Evolutionary conservation across 2,888 invertebrate species (phyloP), one percentile per base, ranked within the genome.

Genomic region (Lymantria monacha): DNA sequence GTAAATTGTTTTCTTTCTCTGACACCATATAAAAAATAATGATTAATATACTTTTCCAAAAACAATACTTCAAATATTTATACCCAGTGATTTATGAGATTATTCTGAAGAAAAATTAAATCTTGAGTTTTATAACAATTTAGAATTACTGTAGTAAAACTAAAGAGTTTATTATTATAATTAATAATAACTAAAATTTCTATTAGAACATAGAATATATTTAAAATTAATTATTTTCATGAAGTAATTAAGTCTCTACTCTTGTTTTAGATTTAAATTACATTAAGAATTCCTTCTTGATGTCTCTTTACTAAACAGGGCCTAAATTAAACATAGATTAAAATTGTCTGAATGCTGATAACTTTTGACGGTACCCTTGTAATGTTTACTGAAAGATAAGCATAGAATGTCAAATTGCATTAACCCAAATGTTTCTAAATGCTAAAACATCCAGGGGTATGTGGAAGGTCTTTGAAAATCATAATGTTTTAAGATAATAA

Each of bases 281-380:
- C 48, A 49, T 46, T 41, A 42, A 14, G 43, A 42, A 48, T 49
- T 51, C 46, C 37, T 38, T 38, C 12, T 30, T 9, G 31, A 42
- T 54, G 41, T n/a, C 48, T 54, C 54, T 50, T n/a, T 54, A 38
- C 48, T 30, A 51, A 59, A 44, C 30, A 48, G 50, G 14, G 37
- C 46, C 43, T 45, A 53, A 53, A 66, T 66, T 66, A 63, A 62
- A 53, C 52, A 63, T 42, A 56, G 52, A 59, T 56, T 56, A 53
- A 22, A 49, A 41, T 51, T 56, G 63, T 56, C 59, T 42, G 49
- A 59, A 48, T 49, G 48, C 14, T 48, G 49, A 50, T 53, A 51
- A 51, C 46, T 51, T 48, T 46, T 44, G 12, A 0, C 38, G 3
- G 8, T 46, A 53, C 41, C 51, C 48, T 59, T 56, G 38, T 41